phyloP scores from a whole-genome alignment of 2,888 invertebrate genomes.

The Operophtera brumata region DNA sequence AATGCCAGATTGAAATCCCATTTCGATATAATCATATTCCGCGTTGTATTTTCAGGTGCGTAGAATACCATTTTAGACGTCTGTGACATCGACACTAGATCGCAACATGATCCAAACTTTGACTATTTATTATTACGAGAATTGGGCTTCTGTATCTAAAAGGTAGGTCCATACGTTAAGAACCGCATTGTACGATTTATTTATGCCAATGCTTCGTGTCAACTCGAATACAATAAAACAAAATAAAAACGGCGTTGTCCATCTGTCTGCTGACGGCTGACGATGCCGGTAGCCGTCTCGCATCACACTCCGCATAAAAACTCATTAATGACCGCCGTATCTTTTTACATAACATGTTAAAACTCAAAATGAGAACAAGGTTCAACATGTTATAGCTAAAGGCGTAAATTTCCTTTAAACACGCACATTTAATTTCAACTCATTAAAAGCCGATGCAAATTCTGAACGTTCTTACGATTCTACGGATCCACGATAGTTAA shows the following conservation, averaged over 20 bases:
- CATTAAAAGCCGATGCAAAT: conserved; percentile 45
- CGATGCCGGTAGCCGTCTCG: conserved; percentile 20
- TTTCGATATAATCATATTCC: too few species aligned
- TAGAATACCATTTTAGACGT: too few species aligned
- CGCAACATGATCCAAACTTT: too few species aligned
- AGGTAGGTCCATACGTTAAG: conserved; percentile 32
- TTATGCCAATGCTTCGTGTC: conserved; percentile 40
- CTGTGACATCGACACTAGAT: too few species aligned
- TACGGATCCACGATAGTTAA: conserved; percentile 39
- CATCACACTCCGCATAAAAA: conserved; percentile 23
- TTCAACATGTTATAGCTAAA: conserved; percentile 39
- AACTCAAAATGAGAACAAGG: conserved; percentile 37
- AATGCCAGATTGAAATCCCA: too few species aligned
- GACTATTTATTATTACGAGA: too few species aligned
- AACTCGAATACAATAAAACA: conserved; percentile 42
- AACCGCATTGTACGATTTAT: conserved; percentile 38
- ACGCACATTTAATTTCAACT: conserved; percentile 47
- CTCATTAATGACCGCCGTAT: conserved; percentile 30
- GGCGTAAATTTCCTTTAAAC: conserved; percentile 47
- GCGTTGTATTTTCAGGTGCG: too few species aligned
- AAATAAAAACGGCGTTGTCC: conserved; percentile 40
- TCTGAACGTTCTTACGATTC: conserved; percentile 47
- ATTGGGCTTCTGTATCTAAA: too few species aligned
- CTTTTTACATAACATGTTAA: conserved; percentile 34
- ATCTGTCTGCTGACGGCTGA: conserved; percentile 25